phyloP scores from a whole-genome alignment of 2,888 invertebrate genomes.

The Rotaria socialis region DNA sequence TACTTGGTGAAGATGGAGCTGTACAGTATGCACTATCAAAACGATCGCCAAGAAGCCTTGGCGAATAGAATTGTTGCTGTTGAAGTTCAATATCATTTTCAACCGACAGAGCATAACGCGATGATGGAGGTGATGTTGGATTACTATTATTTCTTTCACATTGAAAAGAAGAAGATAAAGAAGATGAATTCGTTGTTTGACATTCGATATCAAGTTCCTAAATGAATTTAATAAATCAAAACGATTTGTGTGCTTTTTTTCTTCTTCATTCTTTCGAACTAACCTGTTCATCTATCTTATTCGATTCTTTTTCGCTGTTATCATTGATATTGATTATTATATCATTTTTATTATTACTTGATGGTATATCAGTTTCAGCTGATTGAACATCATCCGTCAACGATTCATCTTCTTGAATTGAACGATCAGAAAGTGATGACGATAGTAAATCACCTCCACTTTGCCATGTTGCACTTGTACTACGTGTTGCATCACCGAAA shows the following conservation, averaged over 20 bases:
- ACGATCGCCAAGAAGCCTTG: neutral
- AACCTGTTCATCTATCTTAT: neutral
- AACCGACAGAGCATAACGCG: neutral
- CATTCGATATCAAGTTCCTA: neutral
- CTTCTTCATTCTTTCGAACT: neutral
- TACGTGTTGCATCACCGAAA: constrained; percentile 21
- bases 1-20: neutral
- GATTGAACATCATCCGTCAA: neutral
- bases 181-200: neutral
- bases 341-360: neutral
- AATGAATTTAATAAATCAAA: neutral
- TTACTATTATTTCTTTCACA: neutral
- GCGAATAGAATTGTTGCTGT: constrained; percentile 27
- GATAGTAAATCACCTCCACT: neutral
- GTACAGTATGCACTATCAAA: neutral
- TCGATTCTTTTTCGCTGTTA: neutral
- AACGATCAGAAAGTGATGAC: neutral
- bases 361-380: neutral
- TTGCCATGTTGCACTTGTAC: constrained; percentile 36
- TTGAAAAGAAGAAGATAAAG: neutral
- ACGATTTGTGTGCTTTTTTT: neutral
- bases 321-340: neutral
- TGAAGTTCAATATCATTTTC: constrained; percentile 36
- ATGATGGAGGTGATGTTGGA: neutral
- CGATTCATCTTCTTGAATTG: neutral